Conservation (phyloP, 2,888 invertebrate species). For the Volucella bombylans region DNA sequence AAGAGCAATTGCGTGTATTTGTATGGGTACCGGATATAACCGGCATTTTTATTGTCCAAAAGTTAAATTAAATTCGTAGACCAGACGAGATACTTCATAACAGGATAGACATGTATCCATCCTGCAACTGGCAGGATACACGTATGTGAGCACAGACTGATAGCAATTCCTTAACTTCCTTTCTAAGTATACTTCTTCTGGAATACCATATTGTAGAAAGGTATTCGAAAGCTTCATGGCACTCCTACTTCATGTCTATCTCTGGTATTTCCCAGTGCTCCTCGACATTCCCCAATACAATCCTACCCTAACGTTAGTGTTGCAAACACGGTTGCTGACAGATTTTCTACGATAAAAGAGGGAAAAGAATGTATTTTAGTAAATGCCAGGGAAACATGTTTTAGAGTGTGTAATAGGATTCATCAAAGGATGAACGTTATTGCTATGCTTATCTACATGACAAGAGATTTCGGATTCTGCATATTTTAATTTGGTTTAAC, state of each 20-base stretch:
- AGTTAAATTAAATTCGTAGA: constrained; percentile 9
- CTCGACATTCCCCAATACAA: too few relatives aligned
- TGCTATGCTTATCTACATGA: background rate
- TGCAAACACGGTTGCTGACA: too few relatives aligned
- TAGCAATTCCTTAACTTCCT: background rate
- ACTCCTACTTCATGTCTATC: too few relatives aligned
- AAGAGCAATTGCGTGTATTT: background rate
- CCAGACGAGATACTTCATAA: background rate
- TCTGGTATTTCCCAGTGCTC: too few relatives aligned
- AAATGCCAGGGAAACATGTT: background rate
- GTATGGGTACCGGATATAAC: background rate
- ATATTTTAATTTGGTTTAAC: too few relatives aligned
- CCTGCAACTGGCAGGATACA: background rate
- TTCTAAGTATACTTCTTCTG: too few relatives aligned
- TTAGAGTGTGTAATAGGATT: background rate
- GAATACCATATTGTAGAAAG: too few relatives aligned
- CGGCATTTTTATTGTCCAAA: background rate
- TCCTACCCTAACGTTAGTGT: too few relatives aligned
- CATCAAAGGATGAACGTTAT: constrained; percentile 6
- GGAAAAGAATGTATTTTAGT: background rate
- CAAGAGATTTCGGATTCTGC: background rate
- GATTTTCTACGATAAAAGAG: too few relatives aligned
- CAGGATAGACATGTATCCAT: too few relatives aligned
- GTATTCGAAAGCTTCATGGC: too few relatives aligned
- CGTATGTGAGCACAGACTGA: background rate